phyloP scores from a whole-genome alignment of 2,797 vertebrate genomes.

The Hyperoplus immaculatus region DNA sequence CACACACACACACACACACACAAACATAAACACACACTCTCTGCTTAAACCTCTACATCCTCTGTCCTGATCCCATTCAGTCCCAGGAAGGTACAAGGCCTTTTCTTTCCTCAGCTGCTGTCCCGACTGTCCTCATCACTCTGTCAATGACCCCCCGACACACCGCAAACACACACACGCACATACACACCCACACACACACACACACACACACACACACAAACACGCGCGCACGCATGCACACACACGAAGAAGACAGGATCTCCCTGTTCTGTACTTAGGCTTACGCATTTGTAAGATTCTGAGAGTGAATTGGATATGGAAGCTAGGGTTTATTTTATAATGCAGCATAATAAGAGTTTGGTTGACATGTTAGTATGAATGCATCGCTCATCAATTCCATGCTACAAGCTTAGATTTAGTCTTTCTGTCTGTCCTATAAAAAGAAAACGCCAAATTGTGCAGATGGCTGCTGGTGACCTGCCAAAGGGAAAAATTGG shows the following conservation, averaged over 20 bases:
- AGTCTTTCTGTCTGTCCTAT: not conserved
- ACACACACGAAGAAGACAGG: conserved; percentile 1
- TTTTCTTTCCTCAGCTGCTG: conserved; percentile 40
- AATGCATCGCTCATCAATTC: not conserved
- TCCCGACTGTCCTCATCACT: conserved; percentile 51
- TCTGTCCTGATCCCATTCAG: conserved; percentile 72
- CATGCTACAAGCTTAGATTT: not conserved
- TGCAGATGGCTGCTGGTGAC: not conserved
- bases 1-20: no score
- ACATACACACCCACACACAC: conserved; percentile 17
- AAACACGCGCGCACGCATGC: not conserved
- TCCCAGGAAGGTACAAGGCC: conserved; percentile 61
- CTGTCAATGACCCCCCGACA: conserved; percentile 10
- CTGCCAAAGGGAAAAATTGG: no score
- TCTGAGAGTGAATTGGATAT: not conserved
- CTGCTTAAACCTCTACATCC: conserved; percentile 70
- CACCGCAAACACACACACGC: conserved; percentile 17
- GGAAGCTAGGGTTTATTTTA: not conserved
- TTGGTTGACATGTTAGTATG: not conserved
- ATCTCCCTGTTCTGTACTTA: not conserved
- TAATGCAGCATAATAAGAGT: not conserved
- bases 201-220: conserved; percentile 15
- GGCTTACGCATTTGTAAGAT: not conserved
- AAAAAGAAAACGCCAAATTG: not conserved
- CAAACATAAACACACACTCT: not conserved